Conservation (phyloP, 2,888 invertebrate species). For the Rapana venosa region DNA sequence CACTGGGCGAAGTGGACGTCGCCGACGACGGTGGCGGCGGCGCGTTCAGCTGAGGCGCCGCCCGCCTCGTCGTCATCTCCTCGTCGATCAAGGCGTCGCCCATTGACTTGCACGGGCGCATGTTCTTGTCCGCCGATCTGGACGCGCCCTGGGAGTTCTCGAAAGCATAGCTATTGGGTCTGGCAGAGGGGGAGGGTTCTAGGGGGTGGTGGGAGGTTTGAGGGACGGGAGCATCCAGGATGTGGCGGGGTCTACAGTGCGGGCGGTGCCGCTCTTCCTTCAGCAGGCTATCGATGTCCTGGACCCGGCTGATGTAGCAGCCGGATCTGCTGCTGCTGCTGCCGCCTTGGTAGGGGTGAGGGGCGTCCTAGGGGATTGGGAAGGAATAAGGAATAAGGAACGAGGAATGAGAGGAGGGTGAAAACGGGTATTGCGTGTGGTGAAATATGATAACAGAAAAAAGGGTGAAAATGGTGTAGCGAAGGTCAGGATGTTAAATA, state of each 20-base stretch:
- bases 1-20: background rate
- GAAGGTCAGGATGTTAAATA: too few species aligned
- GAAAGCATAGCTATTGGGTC: conserved; percentile 56
- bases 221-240: conserved; percentile 56
- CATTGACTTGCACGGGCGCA: conserved; percentile 53
- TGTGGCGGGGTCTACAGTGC: conserved; percentile 33
- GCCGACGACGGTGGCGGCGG: conserved; percentile 22
- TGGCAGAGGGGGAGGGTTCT: conserved; percentile 48
- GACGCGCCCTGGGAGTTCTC: conserved; percentile 44
- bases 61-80: conserved; percentile 43
- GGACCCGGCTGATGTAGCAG: conserved; percentile 56
- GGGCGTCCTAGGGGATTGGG: background rate
- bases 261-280: conserved; percentile 49
- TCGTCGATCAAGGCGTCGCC: conserved; percentile 56
- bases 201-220: conserved; percentile 53
- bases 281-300: conserved; percentile 70
- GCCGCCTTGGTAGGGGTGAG: conserved; percentile 37
- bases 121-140: conserved; percentile 38
- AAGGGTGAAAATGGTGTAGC: too few species aligned
- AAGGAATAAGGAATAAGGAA: background rate
- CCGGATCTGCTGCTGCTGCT: conserved; percentile 43
- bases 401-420: too few species aligned
- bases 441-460: background rate
- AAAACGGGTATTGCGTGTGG: too few species aligned
- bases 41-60: conserved; percentile 37